Conservation (phyloP, 2,888 invertebrate genomes). For the Sylvicola fuscatus region DNA sequence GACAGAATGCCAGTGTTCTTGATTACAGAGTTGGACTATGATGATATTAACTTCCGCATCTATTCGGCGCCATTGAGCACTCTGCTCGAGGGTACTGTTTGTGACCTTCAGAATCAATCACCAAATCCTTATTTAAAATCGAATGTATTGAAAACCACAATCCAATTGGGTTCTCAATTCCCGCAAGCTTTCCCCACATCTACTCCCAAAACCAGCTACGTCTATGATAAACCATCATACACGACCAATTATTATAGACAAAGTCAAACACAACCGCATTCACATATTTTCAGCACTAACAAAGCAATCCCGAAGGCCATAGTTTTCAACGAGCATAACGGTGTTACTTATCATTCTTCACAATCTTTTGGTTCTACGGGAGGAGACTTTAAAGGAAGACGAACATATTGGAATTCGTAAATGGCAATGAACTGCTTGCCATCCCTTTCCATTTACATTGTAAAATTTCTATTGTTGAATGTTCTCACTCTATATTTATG, state of each 20-base stretch:
- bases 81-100: conserved; percentile 49
- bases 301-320: conserved; percentile 19
- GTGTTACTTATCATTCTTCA: conserved; percentile 10
- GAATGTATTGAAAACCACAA: background rate
- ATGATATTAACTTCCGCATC: conserved; percentile 59
- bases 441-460: too few relatives aligned
- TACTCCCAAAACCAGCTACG: too few relatives aligned
- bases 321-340: conserved; percentile 24
- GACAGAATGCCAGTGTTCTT: conserved; percentile 67
- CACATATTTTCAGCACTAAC: conserved; percentile 8
- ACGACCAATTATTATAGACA: conserved; percentile 4
- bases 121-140: background rate
- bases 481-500: too few relatives aligned
- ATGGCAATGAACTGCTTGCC: too few relatives aligned
- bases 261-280: conserved; percentile 4
- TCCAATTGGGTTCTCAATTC: background rate
- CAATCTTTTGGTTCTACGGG: too few relatives aligned
- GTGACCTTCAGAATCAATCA: conserved; percentile 28
- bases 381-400: too few relatives aligned
- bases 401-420: too few relatives aligned
- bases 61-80: conserved; percentile 44
- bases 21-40: conserved; percentile 43
- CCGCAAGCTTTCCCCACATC: background rate
- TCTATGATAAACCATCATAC: too few relatives aligned
- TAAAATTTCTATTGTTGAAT: too few relatives aligned